These are phyloP conservation scores for Chamaetylas fuelleborni DNA, from an alignment of 2,113 vertebrate species.

Conservation along the genomic window DNA sequence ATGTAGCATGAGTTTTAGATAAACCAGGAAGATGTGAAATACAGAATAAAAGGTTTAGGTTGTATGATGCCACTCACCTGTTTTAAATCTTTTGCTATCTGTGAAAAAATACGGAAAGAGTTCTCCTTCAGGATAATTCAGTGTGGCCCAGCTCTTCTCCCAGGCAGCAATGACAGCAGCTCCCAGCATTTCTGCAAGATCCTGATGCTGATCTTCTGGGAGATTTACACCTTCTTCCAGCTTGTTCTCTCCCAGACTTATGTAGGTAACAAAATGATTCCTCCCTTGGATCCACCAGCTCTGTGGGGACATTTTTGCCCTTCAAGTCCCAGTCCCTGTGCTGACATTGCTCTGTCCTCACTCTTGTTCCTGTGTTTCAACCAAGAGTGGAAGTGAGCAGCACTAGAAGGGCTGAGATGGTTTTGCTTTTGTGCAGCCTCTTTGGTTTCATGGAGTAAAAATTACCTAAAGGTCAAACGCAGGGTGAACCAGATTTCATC, in stretches of 20 bases:
- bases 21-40: constrained; percentile 22
- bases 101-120: background rate
- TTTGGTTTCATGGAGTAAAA: background rate
- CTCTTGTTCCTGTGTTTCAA: background rate
- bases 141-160: background rate
- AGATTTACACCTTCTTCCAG: background rate
- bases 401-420: background rate
- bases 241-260: background rate
- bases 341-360: background rate
- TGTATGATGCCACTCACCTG: background rate
- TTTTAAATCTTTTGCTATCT: constrained; percentile 8
- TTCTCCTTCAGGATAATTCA: background rate
- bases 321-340: too few relatives aligned
- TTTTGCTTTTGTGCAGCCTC: background rate
- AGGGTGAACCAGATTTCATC: background rate
- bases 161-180: background rate
- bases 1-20: constrained; percentile 15
- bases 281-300: background rate
- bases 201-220: background rate
- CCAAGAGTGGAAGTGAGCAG: background rate
- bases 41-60: constrained; percentile 22
- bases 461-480: background rate
- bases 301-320: background rate
- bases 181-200: background rate
- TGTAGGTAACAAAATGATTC: background rate